These are phyloP conservation scores for Cirrhinus molitorella DNA, from an alignment of 2,797 vertebrate species.

Conservation along the genomic window DNA sequence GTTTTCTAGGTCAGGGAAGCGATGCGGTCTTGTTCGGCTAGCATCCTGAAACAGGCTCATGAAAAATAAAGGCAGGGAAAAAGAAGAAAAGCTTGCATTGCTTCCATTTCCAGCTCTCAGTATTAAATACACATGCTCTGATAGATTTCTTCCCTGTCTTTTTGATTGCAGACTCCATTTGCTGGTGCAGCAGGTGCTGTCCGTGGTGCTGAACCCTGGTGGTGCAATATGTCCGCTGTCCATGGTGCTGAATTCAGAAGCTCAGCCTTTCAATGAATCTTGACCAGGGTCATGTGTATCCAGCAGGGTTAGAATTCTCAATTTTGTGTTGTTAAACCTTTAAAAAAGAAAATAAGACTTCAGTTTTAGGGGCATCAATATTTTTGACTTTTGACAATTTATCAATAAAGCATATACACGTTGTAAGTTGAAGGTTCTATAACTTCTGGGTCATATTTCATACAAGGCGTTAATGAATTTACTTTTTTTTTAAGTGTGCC, in stretches of 20 bases:
- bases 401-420: background rate
- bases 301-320: background rate
- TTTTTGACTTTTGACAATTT: no score
- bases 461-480: background rate
- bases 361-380: background rate
- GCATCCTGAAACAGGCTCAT: slow-evolving; percentile 24
- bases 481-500: background rate
- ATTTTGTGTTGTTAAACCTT: background rate
- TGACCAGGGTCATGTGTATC: background rate
- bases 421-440: background rate
- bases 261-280: background rate
- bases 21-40: slow-evolving; percentile 26
- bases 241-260: slow-evolving; percentile 5
- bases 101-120: slow-evolving; percentile 1
- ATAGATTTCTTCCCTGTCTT: background rate
- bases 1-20: slow-evolving; percentile 37
- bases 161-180: slow-evolving; percentile 8
- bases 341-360: background rate
- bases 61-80: slow-evolving; percentile 21
- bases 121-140: slow-evolving; percentile 8
- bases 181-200: slow-evolving; percentile 11
- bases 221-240: background rate
- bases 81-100: background rate
- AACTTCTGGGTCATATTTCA: background rate
- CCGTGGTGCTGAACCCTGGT: background rate